Evolutionary conservation across 2,888 invertebrate genomes (phyloP).

Genomic region (Maniola hyperantus): DNA sequence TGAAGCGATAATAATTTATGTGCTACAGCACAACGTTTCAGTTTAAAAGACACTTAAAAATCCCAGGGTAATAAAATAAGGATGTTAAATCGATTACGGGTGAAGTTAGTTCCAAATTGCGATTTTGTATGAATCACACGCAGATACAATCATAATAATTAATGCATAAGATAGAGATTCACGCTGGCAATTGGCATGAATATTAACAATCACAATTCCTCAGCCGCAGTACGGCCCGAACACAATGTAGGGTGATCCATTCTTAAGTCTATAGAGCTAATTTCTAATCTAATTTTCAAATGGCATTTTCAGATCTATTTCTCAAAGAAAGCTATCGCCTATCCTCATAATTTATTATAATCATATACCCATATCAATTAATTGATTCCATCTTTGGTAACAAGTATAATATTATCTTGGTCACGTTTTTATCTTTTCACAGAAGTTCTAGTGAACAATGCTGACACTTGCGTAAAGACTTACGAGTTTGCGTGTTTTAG

Average conservation of each 20-base stretch:
- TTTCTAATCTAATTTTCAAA: neutral
- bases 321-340: neutral
- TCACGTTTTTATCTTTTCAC: conserved; percentile 28
- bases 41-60: too few relatives aligned
- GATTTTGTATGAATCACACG: too few relatives aligned
- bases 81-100: too few relatives aligned
- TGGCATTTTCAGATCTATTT: neutral
- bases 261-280: neutral
- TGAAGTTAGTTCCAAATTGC: too few relatives aligned
- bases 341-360: conserved; percentile 8
- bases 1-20: too few relatives aligned
- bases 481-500: conserved; percentile 23
- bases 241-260: neutral
- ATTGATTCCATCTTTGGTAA: conserved; percentile 22
- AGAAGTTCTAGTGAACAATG: conserved; percentile 36
- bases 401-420: conserved; percentile 29
- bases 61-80: too few relatives aligned
- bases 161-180: too few relatives aligned
- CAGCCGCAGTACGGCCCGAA: neutral
- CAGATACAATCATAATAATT: too few relatives aligned
- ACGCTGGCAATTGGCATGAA: neutral
- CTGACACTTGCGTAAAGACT: conserved; percentile 31
- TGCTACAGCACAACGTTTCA: too few relatives aligned
- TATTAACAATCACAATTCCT: neutral
- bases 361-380: conserved; percentile 24